Evolutionary conservation across 1,140 invertebrate genomes (phyloP).

Genomic region (Pectinophora gossypiella): DNA sequence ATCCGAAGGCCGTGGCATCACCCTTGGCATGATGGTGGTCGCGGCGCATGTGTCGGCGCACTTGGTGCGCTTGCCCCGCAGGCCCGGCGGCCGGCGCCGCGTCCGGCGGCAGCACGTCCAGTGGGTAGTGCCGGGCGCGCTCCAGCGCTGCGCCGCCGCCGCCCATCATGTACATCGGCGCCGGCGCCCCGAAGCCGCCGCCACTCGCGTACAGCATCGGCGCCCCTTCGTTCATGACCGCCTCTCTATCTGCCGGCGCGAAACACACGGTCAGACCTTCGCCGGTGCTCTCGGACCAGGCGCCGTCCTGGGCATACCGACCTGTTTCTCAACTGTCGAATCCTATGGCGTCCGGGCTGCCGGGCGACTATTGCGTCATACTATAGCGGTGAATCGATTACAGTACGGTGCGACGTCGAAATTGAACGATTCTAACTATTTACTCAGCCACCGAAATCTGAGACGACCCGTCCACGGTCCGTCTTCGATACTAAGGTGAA

Average conservation of each 20-base stretch:
- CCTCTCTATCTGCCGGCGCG: conserved; percentile 23
- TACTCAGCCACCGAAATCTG: conserved; percentile 48
- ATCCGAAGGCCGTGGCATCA: conserved; percentile 56
- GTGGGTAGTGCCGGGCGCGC: conserved; percentile 31
- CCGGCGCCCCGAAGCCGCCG: conserved; percentile 38
- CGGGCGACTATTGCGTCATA: conserved; percentile 54
- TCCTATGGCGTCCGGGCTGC: conserved; percentile 37
- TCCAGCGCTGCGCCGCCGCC: conserved; percentile 4
- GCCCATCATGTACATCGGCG: conserved; percentile 41
- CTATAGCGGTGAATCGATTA: conserved; percentile 49
- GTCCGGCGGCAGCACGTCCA: conserved; percentile 42
- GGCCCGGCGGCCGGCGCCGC: conserved; percentile 45
- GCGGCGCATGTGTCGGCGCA: conserved; percentile 17
- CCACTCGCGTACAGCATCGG: conserved; percentile 54
- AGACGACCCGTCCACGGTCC: conserved; percentile 43
- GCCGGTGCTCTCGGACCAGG: conserved; percentile 8
- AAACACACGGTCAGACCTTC: conserved; percentile 14
- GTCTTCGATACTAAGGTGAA: conserved; percentile 19
- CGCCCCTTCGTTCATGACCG: conserved; percentile 53
- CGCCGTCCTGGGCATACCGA: conserved; percentile 32
- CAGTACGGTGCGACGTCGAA: conserved; percentile 42
- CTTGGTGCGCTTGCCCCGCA: conserved; percentile 45
- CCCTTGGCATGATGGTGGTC: conserved; percentile 10
- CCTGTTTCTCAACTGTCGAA: conserved; percentile 38
- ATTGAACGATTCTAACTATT: conserved; percentile 43